Evolutionary conservation across 2,113 vertebrate genomes (phyloP), one percentile per base, ranked within the genome.

Genomic region (Trinectes maculatus): DNA sequence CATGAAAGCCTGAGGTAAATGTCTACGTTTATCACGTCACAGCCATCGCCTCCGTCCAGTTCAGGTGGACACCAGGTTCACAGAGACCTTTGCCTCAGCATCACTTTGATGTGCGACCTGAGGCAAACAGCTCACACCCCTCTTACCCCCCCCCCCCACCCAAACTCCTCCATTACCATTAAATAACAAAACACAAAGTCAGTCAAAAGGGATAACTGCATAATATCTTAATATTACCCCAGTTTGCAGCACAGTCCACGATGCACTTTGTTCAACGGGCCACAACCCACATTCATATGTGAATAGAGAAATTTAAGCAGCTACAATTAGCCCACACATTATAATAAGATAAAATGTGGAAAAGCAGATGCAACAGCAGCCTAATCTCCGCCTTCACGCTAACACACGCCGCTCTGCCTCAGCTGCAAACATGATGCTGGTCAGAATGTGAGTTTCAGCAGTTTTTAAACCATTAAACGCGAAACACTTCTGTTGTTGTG

Each of bases 101-200:
- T 74, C 77, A 81, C 81, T 84, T 83, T 89, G 82, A 89, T 85
- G 73, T 80, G 40, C 61, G 51, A 59, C 70, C 61, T 33, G 65
- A 39, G 54, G 28, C 8, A 67, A 69, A 82, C 71, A 75, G 56
- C 47, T 46, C 53, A 39, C 62, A 67, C 36, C 26, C 19, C 5
- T 54, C 42, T 46, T 48, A 19, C 56, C 66, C 22, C 24, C 33
- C 25, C 36, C 51, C 25, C 5, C n/a, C n/a, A n/a, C n/a, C n/a
- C n/a, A n/a, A n/a, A n/a, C n/a, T n/a, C n/a, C n/a, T n/a, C n/a
- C n/a, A n/a, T n/a, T n/a, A n/a, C n/a, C n/a, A n/a, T n/a, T n/a
- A n/a, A n/a, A n/a, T n/a, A n/a, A n/a, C n/a, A n/a, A n/a, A 33
- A 8, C 31, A 40, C 25, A 25, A 37, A n/a, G n/a, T n/a, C n/a